Evolutionary conservation across 1,140 invertebrate genomes (phyloP).

Genomic region (Drosophila teissieri): DNA sequence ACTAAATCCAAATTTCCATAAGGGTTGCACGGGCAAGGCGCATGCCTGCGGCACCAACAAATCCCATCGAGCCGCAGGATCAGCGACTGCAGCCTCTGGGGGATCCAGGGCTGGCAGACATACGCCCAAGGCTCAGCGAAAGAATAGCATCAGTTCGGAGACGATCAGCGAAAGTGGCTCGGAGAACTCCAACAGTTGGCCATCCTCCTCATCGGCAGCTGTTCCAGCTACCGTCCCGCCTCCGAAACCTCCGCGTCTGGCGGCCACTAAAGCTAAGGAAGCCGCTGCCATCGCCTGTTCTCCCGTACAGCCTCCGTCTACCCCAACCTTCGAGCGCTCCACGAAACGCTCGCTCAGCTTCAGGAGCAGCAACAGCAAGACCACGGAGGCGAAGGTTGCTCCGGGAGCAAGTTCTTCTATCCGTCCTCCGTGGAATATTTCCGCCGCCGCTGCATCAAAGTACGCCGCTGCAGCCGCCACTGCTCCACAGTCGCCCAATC

Average conservation of each 20-base stretch:
- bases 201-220: slow-evolving; percentile 31
- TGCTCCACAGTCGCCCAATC: slow-evolving; percentile 50
- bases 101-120: slow-evolving; percentile 31
- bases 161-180: slow-evolving; percentile 86
- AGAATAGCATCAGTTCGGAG: slow-evolving; percentile 86
- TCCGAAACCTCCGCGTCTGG: slow-evolving; percentile 17
- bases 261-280: slow-evolving; percentile 52
- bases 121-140: slow-evolving; percentile 71
- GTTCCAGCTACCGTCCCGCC: slow-evolving; percentile 13
- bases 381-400: slow-evolving; percentile 32
- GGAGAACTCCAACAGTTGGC: slow-evolving; percentile 84
- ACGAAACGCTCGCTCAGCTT: slow-evolving; percentile 61
- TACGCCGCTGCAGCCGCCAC: slow-evolving; percentile 58
- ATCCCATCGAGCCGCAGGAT: slow-evolving; percentile 33
- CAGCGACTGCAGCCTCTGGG: slow-evolving; percentile 1
- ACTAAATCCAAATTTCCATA: slow-evolving; percentile 87
- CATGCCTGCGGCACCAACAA: slow-evolving; percentile 88
- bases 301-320: slow-evolving; percentile 21
- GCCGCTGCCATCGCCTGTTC: slow-evolving; percentile 8
- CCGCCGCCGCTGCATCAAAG: slow-evolving; percentile 68
- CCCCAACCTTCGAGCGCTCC: slow-evolving; percentile 62
- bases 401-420: slow-evolving; percentile 35
- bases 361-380: slow-evolving; percentile 30
- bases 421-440: slow-evolving; percentile 86
- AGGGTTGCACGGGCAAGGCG: slow-evolving; percentile 89